Evolutionary conservation across 2,113 vertebrate species (phyloP).

Genomic region (Brachirus orientalis): DNA sequence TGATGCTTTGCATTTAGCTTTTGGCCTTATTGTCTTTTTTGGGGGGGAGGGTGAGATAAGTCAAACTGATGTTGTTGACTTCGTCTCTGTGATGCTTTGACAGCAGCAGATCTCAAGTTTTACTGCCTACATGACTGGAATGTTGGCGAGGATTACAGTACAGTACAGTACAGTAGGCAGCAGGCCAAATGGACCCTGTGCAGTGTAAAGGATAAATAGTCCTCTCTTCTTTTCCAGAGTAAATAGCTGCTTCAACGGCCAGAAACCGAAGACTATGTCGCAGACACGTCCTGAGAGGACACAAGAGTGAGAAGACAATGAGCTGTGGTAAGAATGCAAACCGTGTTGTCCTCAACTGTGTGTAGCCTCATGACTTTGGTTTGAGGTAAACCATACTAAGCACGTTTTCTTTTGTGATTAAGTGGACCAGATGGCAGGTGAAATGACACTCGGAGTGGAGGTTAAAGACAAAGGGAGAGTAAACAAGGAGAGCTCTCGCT

Average conservation of each 20-base stretch:
- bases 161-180: constrained; percentile 57
- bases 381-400: constrained; percentile 46
- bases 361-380: constrained; percentile 38
- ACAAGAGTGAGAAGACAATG: constrained; percentile 24
- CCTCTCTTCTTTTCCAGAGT: constrained; percentile 43
- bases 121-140: constrained; percentile 74
- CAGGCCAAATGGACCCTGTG: constrained; percentile 74
- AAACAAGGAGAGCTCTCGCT: constrained; percentile 54
- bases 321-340: constrained; percentile 33
- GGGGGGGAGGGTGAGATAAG: too few species aligned
- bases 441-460: constrained; percentile 61
- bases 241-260: constrained; percentile 52
- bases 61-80: constrained; percentile 56
- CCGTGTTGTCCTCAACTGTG: constrained; percentile 34
- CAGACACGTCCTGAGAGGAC: constrained; percentile 19
- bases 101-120: constrained; percentile 47
- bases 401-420: constrained; percentile 60
- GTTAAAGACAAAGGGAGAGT: constrained; percentile 60
- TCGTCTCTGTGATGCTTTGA: constrained; percentile 54
- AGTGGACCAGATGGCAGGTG: constrained; percentile 77
- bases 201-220: constrained; percentile 58
- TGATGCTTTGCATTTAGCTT: constrained; percentile 30
- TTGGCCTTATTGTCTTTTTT: constrained; percentile 50
- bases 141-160: constrained; percentile 58
- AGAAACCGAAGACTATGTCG: constrained; percentile 19